These are phyloP conservation scores for Pterocles gutturalis DNA, from an alignment of 2,113 vertebrate genomes.

Conservation along the genomic window DNA sequence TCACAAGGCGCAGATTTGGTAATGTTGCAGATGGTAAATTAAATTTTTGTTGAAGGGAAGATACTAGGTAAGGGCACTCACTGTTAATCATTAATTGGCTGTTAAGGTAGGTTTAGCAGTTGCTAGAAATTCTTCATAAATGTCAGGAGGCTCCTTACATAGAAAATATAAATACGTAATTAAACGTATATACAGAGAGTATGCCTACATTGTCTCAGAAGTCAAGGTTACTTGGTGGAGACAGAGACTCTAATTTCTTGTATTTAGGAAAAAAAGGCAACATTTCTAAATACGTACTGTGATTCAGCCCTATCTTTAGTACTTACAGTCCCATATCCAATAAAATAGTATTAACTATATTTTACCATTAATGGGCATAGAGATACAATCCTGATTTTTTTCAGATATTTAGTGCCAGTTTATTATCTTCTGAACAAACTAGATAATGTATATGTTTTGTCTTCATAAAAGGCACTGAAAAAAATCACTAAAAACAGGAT, in stretches of 20 bases:
- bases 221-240: background rate
- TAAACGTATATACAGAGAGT: background rate
- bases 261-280: background rate
- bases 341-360: background rate
- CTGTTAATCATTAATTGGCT: background rate
- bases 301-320: background rate
- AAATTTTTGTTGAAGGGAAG: background rate
- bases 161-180: background rate
- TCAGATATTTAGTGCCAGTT: background rate
- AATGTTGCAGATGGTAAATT: background rate
- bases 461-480: background rate
- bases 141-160: background rate
- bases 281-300: background rate
- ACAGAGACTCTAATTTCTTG: background rate
- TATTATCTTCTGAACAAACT: background rate
- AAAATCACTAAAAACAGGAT: background rate
- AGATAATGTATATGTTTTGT: background rate
- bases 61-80: background rate
- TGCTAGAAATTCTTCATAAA: background rate
- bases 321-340: background rate
- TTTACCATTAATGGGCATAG: background rate
- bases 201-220: background rate
- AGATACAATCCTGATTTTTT: background rate
- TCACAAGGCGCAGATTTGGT: rapidly evolving
- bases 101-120: background rate